Conservation (phyloP, 2,113 vertebrate genomes). For the Pleuronectes platessa region DNA sequence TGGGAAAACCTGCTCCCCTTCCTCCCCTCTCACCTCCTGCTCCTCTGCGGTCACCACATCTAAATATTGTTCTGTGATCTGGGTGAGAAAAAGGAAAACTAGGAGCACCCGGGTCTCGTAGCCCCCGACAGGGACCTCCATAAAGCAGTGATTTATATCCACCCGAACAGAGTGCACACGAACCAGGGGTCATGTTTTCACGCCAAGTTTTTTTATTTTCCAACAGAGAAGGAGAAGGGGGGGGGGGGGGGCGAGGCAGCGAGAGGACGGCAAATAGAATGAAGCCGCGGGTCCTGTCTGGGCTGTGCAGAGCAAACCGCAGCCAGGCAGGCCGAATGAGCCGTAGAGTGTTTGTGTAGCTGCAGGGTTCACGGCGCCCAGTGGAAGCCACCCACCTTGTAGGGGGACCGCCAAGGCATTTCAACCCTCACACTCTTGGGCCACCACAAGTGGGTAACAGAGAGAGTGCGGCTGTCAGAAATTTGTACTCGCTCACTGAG, state of each 20-base stretch:
- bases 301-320: constrained; percentile 63
- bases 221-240: constrained; percentile 15
- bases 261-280: constrained; percentile 63
- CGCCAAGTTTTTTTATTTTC: constrained; percentile 59
- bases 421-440: constrained; percentile 52
- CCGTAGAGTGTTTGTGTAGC: constrained; percentile 79
- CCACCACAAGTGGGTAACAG: constrained; percentile 38
- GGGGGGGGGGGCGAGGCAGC: constrained; percentile 36
- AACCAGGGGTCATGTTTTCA: constrained; percentile 66
- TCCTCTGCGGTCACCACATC: constrained; percentile 61
- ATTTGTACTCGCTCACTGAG: constrained; percentile 45
- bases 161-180: constrained; percentile 67
- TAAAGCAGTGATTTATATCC: constrained; percentile 84
- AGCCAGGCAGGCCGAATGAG: constrained; percentile 69
- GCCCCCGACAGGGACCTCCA: constrained; percentile 66
- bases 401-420: constrained; percentile 60
- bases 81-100: constrained; percentile 75
- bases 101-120: constrained; percentile 64
- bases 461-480: constrained; percentile 39
- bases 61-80: constrained; percentile 85
- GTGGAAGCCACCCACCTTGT: constrained; percentile 84
- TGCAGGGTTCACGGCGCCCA: constrained; percentile 71
- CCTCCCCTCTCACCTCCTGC: constrained; percentile 19
- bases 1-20: constrained; percentile 78
- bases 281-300: constrained; percentile 69